Base-by-base conservation (phyloP, 2,113 vertebrate species). In the Pogonocichla stellata region DNA sequence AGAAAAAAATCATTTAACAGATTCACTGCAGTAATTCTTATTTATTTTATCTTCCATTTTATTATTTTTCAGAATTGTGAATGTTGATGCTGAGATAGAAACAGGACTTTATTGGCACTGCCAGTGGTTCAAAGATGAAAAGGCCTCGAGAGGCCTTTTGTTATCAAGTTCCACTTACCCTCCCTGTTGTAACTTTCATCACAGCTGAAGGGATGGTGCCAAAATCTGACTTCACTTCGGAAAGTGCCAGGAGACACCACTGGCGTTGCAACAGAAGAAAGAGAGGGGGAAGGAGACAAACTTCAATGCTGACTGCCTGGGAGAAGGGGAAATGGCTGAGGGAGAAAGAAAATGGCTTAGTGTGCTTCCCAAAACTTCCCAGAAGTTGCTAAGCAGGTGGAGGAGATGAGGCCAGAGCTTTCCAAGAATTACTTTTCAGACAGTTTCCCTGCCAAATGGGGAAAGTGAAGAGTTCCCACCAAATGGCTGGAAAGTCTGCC, bases 151-250 rank as follows among this genome's bases (percentile, higher is more conserved):
- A 86, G 82, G 48, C 48, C 91, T 90, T 96, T 92, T 96, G 93
- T 95, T 96, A 97, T 96, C 95, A 95, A 96, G 92, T 95, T 97
- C 93, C 88, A 90, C 86, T 97, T 86, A 88, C 50, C 67, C 93
- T 92, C 92, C 80, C 72, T 64, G 56, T 80, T 91, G 82, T 90
- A 95, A 92, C 82, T 95, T 94, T 92, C 95, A 92, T 93, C 92
- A 90, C 67, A 94, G 60, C 43, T 84, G 65, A 96, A 92, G 73
- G 38, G 73, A 81, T 2, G 6, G 36, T 93, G 94, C 96, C 93
- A 96, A 94, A 92, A 80, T 92, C 85, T 96, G 95, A 97, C 86
- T 90, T 96, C 95, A 94, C 69, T 74, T 86, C 0, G 0, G 51
- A 86, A 94, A 75, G 93, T 83, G 92, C 95, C 92, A 93, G 95